Evolutionary conservation across 1,140 invertebrate species (phyloP).

Genomic region (Aphelenchoides fujianensis): DNA sequence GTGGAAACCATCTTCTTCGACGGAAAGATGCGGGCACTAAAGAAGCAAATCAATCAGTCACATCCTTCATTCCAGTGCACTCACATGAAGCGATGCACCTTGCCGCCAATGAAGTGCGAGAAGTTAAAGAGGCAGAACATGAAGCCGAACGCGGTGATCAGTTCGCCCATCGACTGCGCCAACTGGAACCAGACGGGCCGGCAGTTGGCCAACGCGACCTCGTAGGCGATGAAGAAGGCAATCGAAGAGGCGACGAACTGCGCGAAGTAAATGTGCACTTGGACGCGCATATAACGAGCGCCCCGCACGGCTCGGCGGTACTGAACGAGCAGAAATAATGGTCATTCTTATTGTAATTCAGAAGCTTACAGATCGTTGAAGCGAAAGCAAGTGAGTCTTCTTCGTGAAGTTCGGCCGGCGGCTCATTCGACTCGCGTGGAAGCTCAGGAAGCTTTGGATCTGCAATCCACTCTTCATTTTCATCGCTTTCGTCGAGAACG

Average conservation of each 20-base stretch:
- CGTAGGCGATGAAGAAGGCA: background rate
- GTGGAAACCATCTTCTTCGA: background rate
- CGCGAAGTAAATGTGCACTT: background rate
- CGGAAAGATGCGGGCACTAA: background rate
- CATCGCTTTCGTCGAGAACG: background rate
- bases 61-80: background rate
- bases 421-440: background rate
- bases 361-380: background rate
- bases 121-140: background rate
- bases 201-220: background rate
- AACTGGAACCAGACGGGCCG: background rate
- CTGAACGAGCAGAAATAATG: background rate
- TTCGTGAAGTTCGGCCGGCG: background rate
- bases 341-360: background rate
- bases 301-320: slow-evolving; percentile 3
- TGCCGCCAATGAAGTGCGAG: slow-evolving; percentile 2
- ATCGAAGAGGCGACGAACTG: background rate
- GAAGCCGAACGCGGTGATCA: background rate
- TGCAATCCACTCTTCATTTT: background rate
- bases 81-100: background rate
- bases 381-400: background rate
- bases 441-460: background rate
- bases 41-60: background rate
- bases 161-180: background rate
- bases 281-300: slow-evolving; percentile 11